phyloP scores from a whole-genome alignment of 2,888 invertebrate genomes.

The Chloroclysta siterata region DNA sequence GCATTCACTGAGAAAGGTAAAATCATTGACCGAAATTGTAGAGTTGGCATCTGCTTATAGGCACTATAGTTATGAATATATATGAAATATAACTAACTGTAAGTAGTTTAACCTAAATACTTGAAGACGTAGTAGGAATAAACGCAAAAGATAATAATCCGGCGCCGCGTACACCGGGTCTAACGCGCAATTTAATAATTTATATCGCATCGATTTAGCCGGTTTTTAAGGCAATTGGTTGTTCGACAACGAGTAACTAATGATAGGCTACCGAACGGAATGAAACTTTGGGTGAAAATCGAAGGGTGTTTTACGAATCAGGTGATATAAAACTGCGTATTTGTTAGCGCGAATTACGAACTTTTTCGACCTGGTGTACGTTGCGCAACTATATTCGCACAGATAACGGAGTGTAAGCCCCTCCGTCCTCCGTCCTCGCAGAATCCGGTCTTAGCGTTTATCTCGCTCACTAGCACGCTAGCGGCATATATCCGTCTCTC shows the following conservation, averaged over 20 bases:
- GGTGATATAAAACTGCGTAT: conserved; percentile 42
- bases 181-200: conserved; percentile 66
- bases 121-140: background rate
- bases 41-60: no score
- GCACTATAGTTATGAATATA: no score
- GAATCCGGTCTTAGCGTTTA: conserved; percentile 66
- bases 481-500: conserved; percentile 51
- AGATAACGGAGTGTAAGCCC: conserved; percentile 76
- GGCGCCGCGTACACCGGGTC: conserved; percentile 70
- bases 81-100: background rate
- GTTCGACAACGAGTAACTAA: conserved; percentile 45
- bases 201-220: conserved; percentile 60
- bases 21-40: no score
- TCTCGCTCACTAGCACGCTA: conserved; percentile 58
- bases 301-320: conserved; percentile 34
- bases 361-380: conserved; percentile 76
- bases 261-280: conserved; percentile 43
- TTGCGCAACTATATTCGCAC: conserved; percentile 83
- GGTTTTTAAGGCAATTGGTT: conserved; percentile 55
- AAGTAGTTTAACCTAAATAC: conserved; percentile 10
- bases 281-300: conserved; percentile 47
- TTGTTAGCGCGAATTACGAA: conserved; percentile 58
- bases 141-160: conserved; percentile 1
- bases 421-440: conserved; percentile 76
- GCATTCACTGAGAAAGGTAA: no score